Evolutionary conservation across 2,113 vertebrate species (phyloP).

Genomic region (Pelmatolapia mariae): DNA sequence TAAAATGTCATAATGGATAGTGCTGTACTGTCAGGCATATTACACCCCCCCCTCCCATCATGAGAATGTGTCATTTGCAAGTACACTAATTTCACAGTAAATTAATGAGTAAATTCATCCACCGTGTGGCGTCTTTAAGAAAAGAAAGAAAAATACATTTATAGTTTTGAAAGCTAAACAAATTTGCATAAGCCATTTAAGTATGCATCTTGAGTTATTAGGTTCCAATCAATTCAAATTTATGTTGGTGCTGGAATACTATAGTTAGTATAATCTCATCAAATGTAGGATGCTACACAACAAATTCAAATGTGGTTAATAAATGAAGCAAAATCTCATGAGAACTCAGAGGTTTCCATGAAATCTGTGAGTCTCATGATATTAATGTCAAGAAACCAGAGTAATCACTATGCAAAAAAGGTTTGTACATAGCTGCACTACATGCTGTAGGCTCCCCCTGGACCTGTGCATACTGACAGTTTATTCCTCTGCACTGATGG

Average conservation of each 20-base stretch:
- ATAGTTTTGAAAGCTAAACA: constrained; percentile 9
- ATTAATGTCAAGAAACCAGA: neutral
- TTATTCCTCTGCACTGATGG: neutral
- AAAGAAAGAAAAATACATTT: neutral
- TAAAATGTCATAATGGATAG: neutral
- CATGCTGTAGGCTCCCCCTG: neutral
- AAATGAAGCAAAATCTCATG: neutral
- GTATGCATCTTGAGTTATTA: constrained; percentile 26
- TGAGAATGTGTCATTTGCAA: neutral
- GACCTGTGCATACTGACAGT: neutral
- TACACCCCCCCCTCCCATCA: neutral
- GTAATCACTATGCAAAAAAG: neutral
- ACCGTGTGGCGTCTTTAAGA: neutral
- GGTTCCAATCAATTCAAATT: constrained; percentile 18
- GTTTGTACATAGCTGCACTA: neutral
- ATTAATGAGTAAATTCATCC: constrained; percentile 10
- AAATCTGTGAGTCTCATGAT: neutral
- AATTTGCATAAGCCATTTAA: constrained; percentile 40
- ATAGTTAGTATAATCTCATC: constrained; percentile 26
- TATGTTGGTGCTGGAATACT: neutral
- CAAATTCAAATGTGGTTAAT: neutral
- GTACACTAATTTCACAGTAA: constrained; percentile 36
- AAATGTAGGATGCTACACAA: neutral
- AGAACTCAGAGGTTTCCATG: neutral
- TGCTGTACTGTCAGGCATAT: neutral